These are phyloP conservation scores for Otocyon megalotis DNA, from an alignment of 2,113 vertebrate species.

Conservation along the genomic window DNA sequence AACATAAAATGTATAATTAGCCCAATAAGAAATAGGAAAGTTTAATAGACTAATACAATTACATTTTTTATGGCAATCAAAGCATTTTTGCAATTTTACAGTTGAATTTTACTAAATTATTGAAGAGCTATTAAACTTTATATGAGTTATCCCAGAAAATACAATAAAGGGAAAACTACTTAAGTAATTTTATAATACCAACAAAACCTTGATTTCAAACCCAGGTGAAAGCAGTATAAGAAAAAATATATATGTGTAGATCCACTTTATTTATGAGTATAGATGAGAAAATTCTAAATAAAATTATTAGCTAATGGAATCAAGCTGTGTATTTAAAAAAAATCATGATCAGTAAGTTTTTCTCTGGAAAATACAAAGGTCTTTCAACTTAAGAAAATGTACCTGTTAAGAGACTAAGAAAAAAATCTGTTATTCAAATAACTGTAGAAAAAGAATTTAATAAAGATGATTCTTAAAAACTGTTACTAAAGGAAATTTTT, in stretches of 20 bases:
- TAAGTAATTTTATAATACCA: constrained; percentile 47
- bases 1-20: constrained; percentile 17
- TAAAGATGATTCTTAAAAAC: background rate
- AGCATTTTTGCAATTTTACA: constrained; percentile 50
- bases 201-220: constrained; percentile 44
- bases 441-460: background rate
- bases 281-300: constrained; percentile 41
- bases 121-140: constrained; percentile 50
- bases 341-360: background rate
- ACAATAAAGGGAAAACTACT: constrained; percentile 26
- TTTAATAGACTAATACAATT: constrained; percentile 36
- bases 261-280: background rate
- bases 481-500: background rate
- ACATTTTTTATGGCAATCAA: constrained; percentile 47
- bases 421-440: background rate
- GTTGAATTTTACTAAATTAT: constrained; percentile 52
- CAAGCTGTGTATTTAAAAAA: background rate
- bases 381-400: background rate
- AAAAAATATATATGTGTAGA: background rate
- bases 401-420: background rate
- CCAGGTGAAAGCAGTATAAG: constrained; percentile 24
- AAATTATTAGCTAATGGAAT: background rate
- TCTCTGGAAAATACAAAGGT: constrained; percentile 20
- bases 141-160: constrained; percentile 13
- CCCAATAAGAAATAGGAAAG: constrained; percentile 49